Conservation (phyloP, 2,888 invertebrate genomes). For the Noctua fimbriata region DNA sequence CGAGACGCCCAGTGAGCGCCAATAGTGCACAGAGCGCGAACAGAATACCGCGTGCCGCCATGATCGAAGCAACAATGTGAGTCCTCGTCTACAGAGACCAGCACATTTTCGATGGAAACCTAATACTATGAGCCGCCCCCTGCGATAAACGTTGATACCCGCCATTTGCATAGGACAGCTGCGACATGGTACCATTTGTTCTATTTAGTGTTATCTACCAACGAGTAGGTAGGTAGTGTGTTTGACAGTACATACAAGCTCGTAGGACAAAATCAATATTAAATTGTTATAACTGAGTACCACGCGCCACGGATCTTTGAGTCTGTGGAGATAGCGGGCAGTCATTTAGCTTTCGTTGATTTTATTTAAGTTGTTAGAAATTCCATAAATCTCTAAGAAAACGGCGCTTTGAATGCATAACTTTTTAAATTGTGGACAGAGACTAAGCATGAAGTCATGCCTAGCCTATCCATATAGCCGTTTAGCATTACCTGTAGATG, state of each 20-base stretch:
- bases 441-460: not conserved
- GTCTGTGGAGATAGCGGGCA: not conserved
- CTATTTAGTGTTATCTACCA: constrained; percentile 27
- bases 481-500: not conserved
- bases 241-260: not conserved
- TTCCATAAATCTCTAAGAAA: not conserved
- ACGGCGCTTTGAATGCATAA: not conserved
- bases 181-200: constrained; percentile 39
- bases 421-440: not conserved
- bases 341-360: not conserved
- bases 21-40: constrained; percentile 63
- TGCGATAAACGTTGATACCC: constrained; percentile 59
- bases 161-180: constrained; percentile 56
- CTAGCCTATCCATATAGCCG: constrained; percentile 1
- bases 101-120: constrained; percentile 66
- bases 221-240: not conserved
- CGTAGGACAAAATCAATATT: not conserved
- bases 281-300: not conserved
- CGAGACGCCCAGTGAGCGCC: constrained; percentile 49
- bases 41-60: constrained; percentile 68
- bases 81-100: constrained; percentile 37
- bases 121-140: constrained; percentile 81
- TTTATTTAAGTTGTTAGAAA: not conserved
- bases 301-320: not conserved
- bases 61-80: constrained; percentile 69